These are phyloP conservation scores for Nothobranchius furzeri DNA, from an alignment of 2,113 vertebrate species.

Conservation along the genomic window DNA sequence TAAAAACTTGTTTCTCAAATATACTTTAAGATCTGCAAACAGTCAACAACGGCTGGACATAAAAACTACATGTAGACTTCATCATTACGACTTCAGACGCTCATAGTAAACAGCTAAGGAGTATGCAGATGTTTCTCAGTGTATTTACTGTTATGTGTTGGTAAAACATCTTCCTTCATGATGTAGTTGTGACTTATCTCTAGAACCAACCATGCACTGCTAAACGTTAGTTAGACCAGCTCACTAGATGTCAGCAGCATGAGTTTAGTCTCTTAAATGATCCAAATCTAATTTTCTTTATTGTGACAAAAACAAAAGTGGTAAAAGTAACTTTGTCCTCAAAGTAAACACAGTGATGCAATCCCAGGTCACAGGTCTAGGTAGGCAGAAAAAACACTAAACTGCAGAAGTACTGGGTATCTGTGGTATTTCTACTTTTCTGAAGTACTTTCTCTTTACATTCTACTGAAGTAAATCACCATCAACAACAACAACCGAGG, in stretches of 20 bases:
- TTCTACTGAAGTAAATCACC: slow-evolving; percentile 72
- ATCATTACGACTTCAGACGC: too few relatives aligned
- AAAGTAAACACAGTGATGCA: slow-evolving; percentile 53
- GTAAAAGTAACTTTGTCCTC: too few relatives aligned
- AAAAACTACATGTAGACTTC: too few relatives aligned
- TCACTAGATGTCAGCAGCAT: slow-evolving; percentile 20
- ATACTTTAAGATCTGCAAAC: too few relatives aligned
- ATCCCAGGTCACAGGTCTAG: slow-evolving; percentile 38
- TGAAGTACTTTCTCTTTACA: slow-evolving; percentile 60
- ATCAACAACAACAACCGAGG: slow-evolving; percentile 62
- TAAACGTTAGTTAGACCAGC: slow-evolving; percentile 22
- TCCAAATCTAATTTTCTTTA: slow-evolving; percentile 4
- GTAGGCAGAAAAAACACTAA: slow-evolving; percentile 31
- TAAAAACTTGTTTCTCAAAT: too few relatives aligned
- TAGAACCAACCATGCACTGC: slow-evolving; percentile 30
- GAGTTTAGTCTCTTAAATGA: slow-evolving; percentile 29
- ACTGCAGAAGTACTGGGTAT: not conserved
- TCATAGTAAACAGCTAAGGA: too few relatives aligned
- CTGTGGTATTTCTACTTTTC: slow-evolving; percentile 39
- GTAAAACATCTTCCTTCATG: not conserved
- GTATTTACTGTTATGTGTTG: not conserved
- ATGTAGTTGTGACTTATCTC: too few relatives aligned
- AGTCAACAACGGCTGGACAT: too few relatives aligned
- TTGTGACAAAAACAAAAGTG: too few relatives aligned
- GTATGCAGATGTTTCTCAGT: not conserved